phyloP scores from a whole-genome alignment of 1,140 invertebrate species.

The Drosophila ohnishii region DNA sequence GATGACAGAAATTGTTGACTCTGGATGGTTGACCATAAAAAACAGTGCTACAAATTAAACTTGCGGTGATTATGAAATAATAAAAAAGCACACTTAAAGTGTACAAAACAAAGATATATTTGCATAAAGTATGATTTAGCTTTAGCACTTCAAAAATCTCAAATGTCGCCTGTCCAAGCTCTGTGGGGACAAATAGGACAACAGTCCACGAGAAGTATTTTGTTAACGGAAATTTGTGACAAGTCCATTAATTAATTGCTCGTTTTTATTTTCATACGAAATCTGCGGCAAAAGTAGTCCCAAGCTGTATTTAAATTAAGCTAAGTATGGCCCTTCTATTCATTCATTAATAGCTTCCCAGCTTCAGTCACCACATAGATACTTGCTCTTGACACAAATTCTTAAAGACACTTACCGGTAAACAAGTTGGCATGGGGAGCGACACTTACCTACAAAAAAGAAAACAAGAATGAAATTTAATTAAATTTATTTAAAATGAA shows the following conservation, averaged over 20 bases:
- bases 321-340: not conserved
- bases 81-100: not conserved
- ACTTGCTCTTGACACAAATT: not conserved
- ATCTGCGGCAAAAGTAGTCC: not conserved
- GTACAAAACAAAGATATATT: not conserved
- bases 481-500: not conserved
- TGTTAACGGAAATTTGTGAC: not conserved
- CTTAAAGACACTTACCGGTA: not conserved
- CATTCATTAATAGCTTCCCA: not conserved
- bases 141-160: not conserved
- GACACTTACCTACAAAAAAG: not conserved
- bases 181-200: not conserved
- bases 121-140: slow-evolving; percentile 1
- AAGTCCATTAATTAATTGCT: not conserved
- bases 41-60: not conserved
- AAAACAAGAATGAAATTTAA: not conserved
- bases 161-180: not conserved
- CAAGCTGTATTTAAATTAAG: not conserved
- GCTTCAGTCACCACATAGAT: not conserved
- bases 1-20: not conserved
- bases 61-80: not conserved
- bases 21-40: not conserved
- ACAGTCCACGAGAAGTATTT: not conserved
- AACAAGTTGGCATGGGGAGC: no score
- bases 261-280: not conserved